Base-by-base conservation (phyloP, 2,797 vertebrate species). In the Acrossocheilus wenchowensis region DNA sequence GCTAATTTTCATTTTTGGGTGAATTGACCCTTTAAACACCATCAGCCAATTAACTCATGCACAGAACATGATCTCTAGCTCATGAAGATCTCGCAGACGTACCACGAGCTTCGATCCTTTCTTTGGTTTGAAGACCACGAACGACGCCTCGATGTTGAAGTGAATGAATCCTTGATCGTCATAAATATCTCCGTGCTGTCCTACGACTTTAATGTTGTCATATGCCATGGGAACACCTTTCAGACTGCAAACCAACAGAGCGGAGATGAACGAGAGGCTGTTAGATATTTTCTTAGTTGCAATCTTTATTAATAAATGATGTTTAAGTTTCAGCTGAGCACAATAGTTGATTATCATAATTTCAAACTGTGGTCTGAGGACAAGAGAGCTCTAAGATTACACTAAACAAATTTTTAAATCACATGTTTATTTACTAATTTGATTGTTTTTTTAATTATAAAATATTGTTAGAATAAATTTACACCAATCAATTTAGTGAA, bases 161-260 rank as follows among this genome's bases (percentile, higher is more conserved):
- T 99, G 98, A 92, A 99, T 93, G 89, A 96, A 97, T n/a, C 97
- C 97, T 7, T 96, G 96, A 90, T 99, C 98, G 30, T 98, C 97
- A 34, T 95, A 94, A 86, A 99, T 98, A 89, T 97, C 94, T 48
- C 98, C 98, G 1, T 96, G 87, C 34, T 93, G 95, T 1, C 96
- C 94, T 36, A 97, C 78, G 81, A 98, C 94, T 84, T 92, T 95
- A 89, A 99, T 94, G 89, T 95, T 93, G 88, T 99, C 96, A 78
- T 98, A 99, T 0, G 98, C 98, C 86, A 99, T 78, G 0, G 97
- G 98, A 0, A 99, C 98, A 1, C 98, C 98, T 48, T 95, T 94
- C 73, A 99, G 91, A 88, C 98, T 99, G 93, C 21, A 84, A 78
- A 62, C 41, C 30, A 39, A 23, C 57, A 64, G 5, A 84, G n/a